These are phyloP conservation scores for Gastrophysa polygoni DNA, from an alignment of 2,888 invertebrate species.

Conservation along the genomic window DNA sequence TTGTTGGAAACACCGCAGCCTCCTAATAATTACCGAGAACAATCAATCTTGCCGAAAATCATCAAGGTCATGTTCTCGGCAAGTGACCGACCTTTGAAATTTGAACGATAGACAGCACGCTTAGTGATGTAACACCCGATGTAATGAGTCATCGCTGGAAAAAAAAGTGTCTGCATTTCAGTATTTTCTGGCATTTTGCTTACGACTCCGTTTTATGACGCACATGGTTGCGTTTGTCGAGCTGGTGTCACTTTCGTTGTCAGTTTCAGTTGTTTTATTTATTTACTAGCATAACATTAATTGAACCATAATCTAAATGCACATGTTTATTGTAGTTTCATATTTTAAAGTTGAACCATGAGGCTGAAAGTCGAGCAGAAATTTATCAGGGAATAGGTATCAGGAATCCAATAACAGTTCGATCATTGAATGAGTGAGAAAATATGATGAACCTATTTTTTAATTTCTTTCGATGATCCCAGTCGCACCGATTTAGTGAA, in stretches of 20 bases:
- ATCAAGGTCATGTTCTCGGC: constrained; percentile 9
- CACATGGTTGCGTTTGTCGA: neutral
- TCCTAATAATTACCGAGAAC: neutral
- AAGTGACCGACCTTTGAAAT: constrained; percentile 17
- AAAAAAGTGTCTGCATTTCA: neutral
- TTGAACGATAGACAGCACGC: constrained; percentile 2
- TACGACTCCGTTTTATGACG: neutral
- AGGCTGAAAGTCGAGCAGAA: too few species aligned
- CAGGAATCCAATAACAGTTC: too few species aligned
- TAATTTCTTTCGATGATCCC: too few species aligned
- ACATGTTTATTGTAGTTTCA: too few species aligned
- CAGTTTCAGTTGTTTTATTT: too few species aligned
- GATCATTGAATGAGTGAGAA: too few species aligned
- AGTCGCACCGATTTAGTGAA: too few species aligned
- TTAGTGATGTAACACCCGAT: constrained; percentile 4
- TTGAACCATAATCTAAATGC: too few species aligned
- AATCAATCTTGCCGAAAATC: neutral
- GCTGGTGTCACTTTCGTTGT: neutral
- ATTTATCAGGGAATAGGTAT: too few species aligned
- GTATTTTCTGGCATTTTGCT: neutral
- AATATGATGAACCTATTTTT: too few species aligned
- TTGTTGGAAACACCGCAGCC: neutral
- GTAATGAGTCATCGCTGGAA: constrained; percentile 10
- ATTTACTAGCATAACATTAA: too few species aligned
- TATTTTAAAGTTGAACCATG: too few species aligned